A percentile compares a stretch with the other conserved stretches of the same genome.
phyloP scores from a whole-genome alignment of 2,888 invertebrate species.

The Zaprionus bogoriensis region DNA sequence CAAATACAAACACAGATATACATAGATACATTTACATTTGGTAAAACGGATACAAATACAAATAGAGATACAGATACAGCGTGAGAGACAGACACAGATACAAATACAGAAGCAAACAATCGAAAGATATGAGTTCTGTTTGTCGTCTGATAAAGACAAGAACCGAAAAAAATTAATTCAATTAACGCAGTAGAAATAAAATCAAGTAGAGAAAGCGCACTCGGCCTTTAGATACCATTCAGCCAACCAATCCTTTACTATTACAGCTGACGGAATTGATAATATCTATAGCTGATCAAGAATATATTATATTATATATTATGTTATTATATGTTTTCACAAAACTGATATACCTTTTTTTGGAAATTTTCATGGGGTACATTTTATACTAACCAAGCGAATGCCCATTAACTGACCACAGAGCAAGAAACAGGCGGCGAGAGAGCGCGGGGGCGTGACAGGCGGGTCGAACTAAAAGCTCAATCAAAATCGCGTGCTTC shows the following conservation, averaged over 20 bases:
- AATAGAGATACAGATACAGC: conserved; percentile 6
- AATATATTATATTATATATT: too few species aligned
- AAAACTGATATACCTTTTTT: too few species aligned
- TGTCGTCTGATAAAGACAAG: conserved; percentile 58
- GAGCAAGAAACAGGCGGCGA: not conserved
- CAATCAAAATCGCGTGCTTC: conserved; percentile 67
- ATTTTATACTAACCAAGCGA: conserved; percentile 29
- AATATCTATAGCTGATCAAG: too few species aligned
- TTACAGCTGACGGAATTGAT: too few species aligned
- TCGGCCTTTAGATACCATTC: too few species aligned
- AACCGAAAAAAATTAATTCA: conserved; percentile 60
- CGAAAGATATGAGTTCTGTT: conserved; percentile 51
- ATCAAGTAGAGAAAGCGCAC: conserved; percentile 49
- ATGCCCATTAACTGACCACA: conserved; percentile 38
- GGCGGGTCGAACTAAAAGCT: conserved; percentile 43
- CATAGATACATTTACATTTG: too few species aligned
- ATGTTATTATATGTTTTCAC: too few species aligned
- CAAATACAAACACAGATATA: conserved; percentile 10
- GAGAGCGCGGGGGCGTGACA: not conserved
- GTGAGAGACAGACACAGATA: not conserved
- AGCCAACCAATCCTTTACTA: too few species aligned
- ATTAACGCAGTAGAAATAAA: conserved; percentile 67
- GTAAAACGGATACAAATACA: conserved; percentile 9
- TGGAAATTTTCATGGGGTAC: too few species aligned
- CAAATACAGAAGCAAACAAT: conserved; percentile 6